Evolutionary conservation across 2,888 invertebrate species (phyloP).

Genomic region (Trissoscelio sp.): DNA sequence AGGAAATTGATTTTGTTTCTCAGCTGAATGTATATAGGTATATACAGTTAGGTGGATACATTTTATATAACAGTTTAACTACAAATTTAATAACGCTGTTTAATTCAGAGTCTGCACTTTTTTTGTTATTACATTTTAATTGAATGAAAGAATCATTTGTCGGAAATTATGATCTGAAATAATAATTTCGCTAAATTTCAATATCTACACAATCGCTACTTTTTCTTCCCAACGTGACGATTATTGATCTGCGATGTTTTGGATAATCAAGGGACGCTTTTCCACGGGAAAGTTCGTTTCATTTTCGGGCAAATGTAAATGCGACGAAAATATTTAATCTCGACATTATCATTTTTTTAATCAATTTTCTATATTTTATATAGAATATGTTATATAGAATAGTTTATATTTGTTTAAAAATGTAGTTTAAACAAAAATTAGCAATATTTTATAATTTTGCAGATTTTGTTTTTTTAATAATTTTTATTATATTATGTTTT

Average conservation of each 20-base stretch:
- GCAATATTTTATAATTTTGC: too few species aligned
- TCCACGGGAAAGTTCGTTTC: slow-evolving; percentile 31
- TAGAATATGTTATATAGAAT: not conserved
- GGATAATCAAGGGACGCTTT: slow-evolving; percentile 55
- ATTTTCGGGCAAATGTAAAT: slow-evolving; percentile 33
- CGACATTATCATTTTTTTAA: not conserved
- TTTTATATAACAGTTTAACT: too few species aligned
- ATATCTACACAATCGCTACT: slow-evolving; percentile 24
- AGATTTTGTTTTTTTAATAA: too few species aligned
- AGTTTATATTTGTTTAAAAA: not conserved
- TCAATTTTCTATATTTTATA: not conserved
- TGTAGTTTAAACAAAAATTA: too few species aligned
- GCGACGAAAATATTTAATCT: slow-evolving; percentile 8
- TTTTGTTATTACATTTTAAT: too few species aligned
- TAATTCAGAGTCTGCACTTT: too few species aligned
- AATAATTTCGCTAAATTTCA: slow-evolving; percentile 5
- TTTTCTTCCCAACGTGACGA: slow-evolving; percentile 51
- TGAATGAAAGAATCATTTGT: too few species aligned
- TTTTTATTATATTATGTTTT: too few species aligned
- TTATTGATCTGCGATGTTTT: slow-evolving; percentile 61
- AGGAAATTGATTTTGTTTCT: not conserved
- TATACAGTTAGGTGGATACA: too few species aligned
- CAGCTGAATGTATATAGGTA: too few species aligned
- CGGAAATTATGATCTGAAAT: not conserved
- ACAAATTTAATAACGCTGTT: too few species aligned